Conservation (phyloP, 2,888 invertebrate genomes). For the Chromoteleia sp. region DNA sequence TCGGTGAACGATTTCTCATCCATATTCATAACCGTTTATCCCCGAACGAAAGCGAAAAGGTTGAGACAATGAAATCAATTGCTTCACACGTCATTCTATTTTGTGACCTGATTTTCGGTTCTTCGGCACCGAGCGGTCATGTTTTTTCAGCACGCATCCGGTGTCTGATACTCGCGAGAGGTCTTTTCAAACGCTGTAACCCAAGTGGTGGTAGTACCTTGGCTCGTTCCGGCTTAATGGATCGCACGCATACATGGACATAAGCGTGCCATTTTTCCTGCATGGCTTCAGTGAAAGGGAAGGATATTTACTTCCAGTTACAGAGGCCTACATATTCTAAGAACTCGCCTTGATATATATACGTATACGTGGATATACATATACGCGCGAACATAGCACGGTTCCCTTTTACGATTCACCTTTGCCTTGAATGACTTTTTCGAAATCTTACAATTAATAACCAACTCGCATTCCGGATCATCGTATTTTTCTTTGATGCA, state of each 20-base stretch:
- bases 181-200: constrained; percentile 53
- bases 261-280: constrained; percentile 73
- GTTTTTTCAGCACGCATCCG: constrained; percentile 64
- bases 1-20: constrained; percentile 20
- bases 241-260: constrained; percentile 66
- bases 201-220: constrained; percentile 59
- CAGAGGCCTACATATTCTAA: constrained; percentile 74
- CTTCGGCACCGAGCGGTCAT: constrained; percentile 46
- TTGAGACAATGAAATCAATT: constrained; percentile 58
- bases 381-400: constrained; percentile 11
- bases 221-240: constrained; percentile 77
- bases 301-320: constrained; percentile 72
- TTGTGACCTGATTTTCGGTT: constrained; percentile 59
- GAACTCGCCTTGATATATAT: constrained; percentile 50
- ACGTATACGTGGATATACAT: constrained; percentile 11
- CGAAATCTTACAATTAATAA: constrained; percentile 20
- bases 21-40: constrained; percentile 49
- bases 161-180: constrained; percentile 55
- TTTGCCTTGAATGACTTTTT: constrained; percentile 31
- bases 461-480: constrained; percentile 9
- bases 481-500: too few species aligned
- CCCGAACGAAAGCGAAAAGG: constrained; percentile 53
- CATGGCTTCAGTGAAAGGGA: constrained; percentile 78
- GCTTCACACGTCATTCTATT: constrained; percentile 47
- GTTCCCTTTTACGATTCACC: constrained; percentile 28